Base-by-base conservation (phyloP, 2,113 vertebrate genomes). In the Etheostoma spectabile region DNA sequence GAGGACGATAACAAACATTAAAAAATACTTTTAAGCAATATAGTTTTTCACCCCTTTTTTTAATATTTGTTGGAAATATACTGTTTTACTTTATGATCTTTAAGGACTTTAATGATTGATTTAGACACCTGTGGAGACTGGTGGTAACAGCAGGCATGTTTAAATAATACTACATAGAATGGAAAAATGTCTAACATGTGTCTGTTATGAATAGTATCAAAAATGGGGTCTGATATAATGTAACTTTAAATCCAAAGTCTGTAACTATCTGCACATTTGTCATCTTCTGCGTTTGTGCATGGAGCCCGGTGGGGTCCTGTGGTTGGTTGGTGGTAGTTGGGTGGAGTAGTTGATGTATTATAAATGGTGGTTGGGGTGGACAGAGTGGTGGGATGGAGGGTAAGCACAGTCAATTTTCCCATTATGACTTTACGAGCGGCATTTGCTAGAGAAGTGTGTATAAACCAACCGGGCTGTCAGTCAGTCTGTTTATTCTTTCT, bases 261-360 rank as follows among this genome's bases (percentile, higher is more conserved):
- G 56, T 24, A 65, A 61, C 38, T 55, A 13, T 45, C 22, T 56
- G 38, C 52, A 73, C 27, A 66, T 27, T 62, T 63, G 10, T 72
- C 24, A 62, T 55, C 48, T 24, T 71, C 19, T 71, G 55, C 64
- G 64, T 75, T 77, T 80, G 60, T 56, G 52, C 60, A 48, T 75
- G 56, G 64, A 77, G 70, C 18, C 16, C 45, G 6, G 56, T 22
- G 45, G 24, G 66, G 77, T 33, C 80, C 21, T 80, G 81, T 52
- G 86, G 86, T 51, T 67, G 73, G 70, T 77, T 74, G 67, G 69
- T 83, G 80, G 80, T 55, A 66, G 65, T 63, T 80, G 82, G 79
- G 79, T 87, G 89, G 85, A 82, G 87, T 42, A 69, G 49, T n/a
- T 52, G 63, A 72, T 72, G 59, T 46, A 61, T 60, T 30, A 70